Evolutionary conservation across 2,888 invertebrate species (phyloP).

Genomic region (Rotaria macrura): DNA sequence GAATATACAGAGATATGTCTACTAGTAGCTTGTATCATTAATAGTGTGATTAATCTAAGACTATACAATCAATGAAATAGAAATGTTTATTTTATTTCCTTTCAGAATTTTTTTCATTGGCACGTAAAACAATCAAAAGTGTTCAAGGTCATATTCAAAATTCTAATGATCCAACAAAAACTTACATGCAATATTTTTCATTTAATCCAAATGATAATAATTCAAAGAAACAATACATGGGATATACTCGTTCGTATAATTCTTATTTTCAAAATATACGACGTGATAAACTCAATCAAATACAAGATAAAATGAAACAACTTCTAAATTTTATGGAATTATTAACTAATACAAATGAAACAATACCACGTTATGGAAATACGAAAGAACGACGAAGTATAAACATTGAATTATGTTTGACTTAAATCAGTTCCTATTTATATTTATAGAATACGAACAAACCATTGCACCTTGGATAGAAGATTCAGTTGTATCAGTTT

Average conservation of each 20-base stretch:
- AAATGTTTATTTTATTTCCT: neutral
- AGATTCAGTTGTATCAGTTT: constrained; percentile 74
- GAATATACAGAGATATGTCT: no score
- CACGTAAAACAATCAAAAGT: neutral
- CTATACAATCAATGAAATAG: no score
- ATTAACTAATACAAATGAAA: neutral
- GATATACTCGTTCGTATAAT: neutral
- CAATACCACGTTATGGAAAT: neutral
- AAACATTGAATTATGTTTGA: no score
- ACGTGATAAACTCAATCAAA: neutral
- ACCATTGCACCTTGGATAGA: constrained; percentile 78
- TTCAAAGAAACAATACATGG: neutral
- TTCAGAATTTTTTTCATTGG: neutral
- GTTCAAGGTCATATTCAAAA: neutral
- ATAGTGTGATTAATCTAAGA: no score
- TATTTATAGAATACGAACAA: constrained; percentile 51
- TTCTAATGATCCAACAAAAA: neutral
- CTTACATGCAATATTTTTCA: neutral
- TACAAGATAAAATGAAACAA: neutral
- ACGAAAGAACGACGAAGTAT: neutral
- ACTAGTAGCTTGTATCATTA: no score
- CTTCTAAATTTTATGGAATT: neutral
- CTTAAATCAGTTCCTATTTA: no score
- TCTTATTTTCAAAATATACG: neutral
- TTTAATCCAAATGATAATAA: neutral